Evolutionary conservation across 1,140 invertebrate species (phyloP).

Genomic region (Riptortus pedestris): DNA sequence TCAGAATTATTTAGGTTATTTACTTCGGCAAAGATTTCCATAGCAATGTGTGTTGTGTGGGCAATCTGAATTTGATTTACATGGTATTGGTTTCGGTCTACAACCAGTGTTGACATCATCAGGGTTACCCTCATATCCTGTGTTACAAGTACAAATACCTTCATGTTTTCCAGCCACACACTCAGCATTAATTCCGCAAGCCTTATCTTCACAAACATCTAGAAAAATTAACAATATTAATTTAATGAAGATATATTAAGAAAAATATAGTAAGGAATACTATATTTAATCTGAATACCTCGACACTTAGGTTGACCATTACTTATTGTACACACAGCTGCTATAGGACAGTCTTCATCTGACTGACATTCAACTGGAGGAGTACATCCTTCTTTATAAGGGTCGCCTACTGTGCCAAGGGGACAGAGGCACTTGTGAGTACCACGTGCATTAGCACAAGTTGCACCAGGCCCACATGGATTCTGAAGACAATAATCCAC

Average conservation of each 20-base stretch:
- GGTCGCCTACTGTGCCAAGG: constrained; percentile 64
- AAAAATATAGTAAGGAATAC: not conserved
- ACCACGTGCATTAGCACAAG: constrained; percentile 70
- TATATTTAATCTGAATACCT: constrained; percentile 38
- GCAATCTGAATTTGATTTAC: constrained; percentile 59
- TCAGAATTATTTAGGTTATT: constrained; percentile 33
- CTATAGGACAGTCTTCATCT: constrained; percentile 64
- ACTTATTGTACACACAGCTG: constrained; percentile 58
- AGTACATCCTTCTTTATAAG: constrained; percentile 67
- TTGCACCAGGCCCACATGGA: constrained; percentile 70
- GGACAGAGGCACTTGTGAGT: constrained; percentile 72
- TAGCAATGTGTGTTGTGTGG: constrained; percentile 62
- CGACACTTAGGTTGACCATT: constrained; percentile 60
- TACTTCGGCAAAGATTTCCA: constrained; percentile 25
- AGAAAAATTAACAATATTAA: constrained; percentile 31
- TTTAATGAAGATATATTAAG: constrained; percentile 14
- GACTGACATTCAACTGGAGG: constrained; percentile 63
- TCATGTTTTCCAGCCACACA: constrained; percentile 58
- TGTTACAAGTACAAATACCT: constrained; percentile 62
- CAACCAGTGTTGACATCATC: constrained; percentile 59
- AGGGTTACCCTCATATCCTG: constrained; percentile 65
- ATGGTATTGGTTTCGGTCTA: constrained; percentile 55
- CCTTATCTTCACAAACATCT: constrained; percentile 62
- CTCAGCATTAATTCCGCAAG: constrained; percentile 73
- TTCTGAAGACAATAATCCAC: constrained; percentile 67